These are phyloP conservation scores for Leptonema lineaticorne DNA, from an alignment of 1,140 invertebrate species.

Conservation along the genomic window DNA sequence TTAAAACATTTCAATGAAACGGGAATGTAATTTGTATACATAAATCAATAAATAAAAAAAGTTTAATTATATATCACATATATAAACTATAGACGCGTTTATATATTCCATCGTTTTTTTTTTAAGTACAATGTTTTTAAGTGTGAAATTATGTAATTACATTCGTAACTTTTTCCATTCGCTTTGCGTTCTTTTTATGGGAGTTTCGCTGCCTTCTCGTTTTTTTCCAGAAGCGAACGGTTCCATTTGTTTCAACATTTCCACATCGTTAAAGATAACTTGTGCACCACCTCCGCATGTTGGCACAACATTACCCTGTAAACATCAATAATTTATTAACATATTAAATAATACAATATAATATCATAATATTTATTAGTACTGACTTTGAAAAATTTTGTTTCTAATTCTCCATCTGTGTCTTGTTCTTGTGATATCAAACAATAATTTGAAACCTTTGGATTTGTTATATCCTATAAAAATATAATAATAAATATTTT, in stretches of 20 bases:
- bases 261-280: constrained; percentile 94
- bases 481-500: constrained; percentile 19
- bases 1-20: no score
- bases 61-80: background rate
- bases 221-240: constrained; percentile 54
- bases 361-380: constrained; percentile 4
- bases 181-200: constrained; percentile 10
- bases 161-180: constrained; percentile 36
- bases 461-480: constrained; percentile 66
- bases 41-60: background rate
- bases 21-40: no score
- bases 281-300: constrained; percentile 92
- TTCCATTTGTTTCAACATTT: constrained; percentile 83
- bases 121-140: no score
- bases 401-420: constrained; percentile 88
- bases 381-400: constrained; percentile 85
- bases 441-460: constrained; percentile 84
- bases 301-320: constrained; percentile 83
- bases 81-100: background rate
- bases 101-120: no score
- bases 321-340: constrained; percentile 23
- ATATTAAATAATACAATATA: background rate
- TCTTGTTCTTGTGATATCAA: constrained; percentile 89
- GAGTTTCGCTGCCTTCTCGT: constrained; percentile 28
- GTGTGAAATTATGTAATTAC: background rate